A percentile compares a stretch with the other conserved stretches of the same genome.
phyloP scores from a whole-genome alignment of 2,113 vertebrate species.

The Mobula birostris region DNA sequence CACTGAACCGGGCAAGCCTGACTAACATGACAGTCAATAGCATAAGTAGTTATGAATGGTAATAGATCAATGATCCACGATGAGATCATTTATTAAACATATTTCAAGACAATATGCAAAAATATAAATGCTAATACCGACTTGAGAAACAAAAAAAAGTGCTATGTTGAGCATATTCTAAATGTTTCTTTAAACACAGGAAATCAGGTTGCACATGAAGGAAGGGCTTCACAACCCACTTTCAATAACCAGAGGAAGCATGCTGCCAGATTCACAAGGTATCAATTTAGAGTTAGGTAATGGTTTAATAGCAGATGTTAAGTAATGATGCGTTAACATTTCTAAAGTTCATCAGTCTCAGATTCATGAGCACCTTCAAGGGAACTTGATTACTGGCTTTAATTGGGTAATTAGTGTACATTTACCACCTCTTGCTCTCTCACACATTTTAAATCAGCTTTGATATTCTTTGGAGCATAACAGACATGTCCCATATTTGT shows the following conservation, averaged over 20 bases:
- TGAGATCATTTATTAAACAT: slow-evolving; percentile 7
- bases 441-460: not conserved
- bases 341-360: not conserved
- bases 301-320: not conserved
- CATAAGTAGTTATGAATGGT: not conserved
- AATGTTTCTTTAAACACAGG: not conserved
- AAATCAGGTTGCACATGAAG: not conserved
- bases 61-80: not conserved
- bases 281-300: slow-evolving; percentile 7
- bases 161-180: not conserved
- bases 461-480: not conserved
- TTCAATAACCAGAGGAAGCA: not conserved
- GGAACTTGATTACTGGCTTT: not conserved
- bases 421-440: not conserved
- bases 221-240: not conserved
- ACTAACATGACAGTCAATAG: slow-evolving; percentile 9
- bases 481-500: not conserved
- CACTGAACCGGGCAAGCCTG: not conserved
- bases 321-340: slow-evolving; percentile 19
- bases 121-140: not conserved
- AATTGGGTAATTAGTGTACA: slow-evolving; percentile 3
- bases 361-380: not conserved
- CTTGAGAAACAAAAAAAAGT: not conserved
- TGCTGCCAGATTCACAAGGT: not conserved
- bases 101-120: not conserved